Conservation (phyloP, 2,113 vertebrate genomes). For the Atractosteus spatula region DNA sequence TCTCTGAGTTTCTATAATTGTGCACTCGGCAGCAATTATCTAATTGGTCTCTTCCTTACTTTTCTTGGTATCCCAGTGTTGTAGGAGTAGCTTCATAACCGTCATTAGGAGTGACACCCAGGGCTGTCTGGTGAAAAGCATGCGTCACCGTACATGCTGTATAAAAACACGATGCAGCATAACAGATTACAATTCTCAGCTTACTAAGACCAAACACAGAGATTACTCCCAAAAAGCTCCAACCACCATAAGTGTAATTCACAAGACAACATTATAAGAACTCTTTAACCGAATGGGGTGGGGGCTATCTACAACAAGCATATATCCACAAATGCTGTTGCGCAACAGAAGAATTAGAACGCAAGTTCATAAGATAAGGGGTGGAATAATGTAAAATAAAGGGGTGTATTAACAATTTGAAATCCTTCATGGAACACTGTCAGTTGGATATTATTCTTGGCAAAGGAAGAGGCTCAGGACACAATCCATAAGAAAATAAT, state of each 20-base stretch:
- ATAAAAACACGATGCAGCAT: too few relatives aligned
- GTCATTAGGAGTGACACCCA: too few relatives aligned
- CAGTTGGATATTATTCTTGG: conserved; percentile 17
- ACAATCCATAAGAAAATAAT: conserved; percentile 21
- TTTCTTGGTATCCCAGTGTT: too few relatives aligned
- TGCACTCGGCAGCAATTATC: too few relatives aligned
- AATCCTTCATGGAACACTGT: conserved; percentile 7
- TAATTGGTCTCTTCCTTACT: too few relatives aligned
- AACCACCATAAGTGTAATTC: neutral
- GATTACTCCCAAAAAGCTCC: neutral
- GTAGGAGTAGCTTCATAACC: too few relatives aligned
- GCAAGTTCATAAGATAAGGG: neutral
- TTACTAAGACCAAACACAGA: neutral
- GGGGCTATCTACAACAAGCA: neutral
- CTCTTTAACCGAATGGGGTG: conserved; percentile 1
- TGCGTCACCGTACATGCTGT: too few relatives aligned
- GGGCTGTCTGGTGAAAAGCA: too few relatives aligned
- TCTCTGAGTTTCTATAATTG: too few relatives aligned
- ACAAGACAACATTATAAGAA: neutral
- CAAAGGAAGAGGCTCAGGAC: conserved; percentile 14
- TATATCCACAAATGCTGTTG: neutral
- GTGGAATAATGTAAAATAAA: conserved; percentile 4
- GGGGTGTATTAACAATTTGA: neutral
- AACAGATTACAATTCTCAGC: too few relatives aligned
- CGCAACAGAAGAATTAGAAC: neutral